Evolutionary conservation across 2,113 vertebrate genomes (phyloP).

Genomic region (Corythoichthys haematopterus): DNA sequence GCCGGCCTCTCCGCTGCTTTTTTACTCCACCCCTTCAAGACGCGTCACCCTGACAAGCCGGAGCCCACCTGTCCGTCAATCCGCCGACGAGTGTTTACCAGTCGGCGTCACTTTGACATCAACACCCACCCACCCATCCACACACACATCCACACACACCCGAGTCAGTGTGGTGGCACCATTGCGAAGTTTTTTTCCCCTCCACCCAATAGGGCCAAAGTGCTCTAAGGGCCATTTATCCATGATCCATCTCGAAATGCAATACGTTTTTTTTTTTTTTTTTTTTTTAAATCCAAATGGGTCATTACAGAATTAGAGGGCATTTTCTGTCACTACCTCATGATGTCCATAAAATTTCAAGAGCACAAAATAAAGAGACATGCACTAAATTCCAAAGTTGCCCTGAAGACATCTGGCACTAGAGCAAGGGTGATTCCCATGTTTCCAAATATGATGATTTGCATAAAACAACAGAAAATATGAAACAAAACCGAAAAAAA

Average conservation of each 20-base stretch:
- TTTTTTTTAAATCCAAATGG: not conserved
- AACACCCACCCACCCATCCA: not conserved
- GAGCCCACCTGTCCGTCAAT: conserved; percentile 99
- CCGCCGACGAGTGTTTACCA: conserved; percentile 68
- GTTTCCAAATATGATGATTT: too few species aligned
- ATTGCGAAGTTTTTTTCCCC: not conserved
- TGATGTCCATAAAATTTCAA: not conserved
- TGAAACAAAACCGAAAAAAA: too few species aligned
- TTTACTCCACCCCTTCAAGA: conserved; percentile 95
- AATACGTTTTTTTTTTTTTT: not conserved
- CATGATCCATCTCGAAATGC: not conserved
- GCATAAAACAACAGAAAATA: too few species aligned
- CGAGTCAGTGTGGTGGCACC: not conserved
- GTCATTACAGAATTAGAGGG: not conserved
- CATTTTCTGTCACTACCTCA: not conserved
- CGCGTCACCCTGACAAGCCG: conserved; percentile 99
- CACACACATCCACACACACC: not conserved
- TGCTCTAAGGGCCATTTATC: not conserved
- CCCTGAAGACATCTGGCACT: too few species aligned
- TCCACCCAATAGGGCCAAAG: not conserved
- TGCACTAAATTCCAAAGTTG: too few species aligned
- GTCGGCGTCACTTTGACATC: conserved; percentile 23
- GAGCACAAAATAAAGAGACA: not conserved
- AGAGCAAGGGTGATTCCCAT: too few species aligned
- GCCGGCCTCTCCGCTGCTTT: conserved; percentile 88